Base-by-base conservation (phyloP, 2,888 invertebrate species). In the Philhelius pedissequus region DNA sequence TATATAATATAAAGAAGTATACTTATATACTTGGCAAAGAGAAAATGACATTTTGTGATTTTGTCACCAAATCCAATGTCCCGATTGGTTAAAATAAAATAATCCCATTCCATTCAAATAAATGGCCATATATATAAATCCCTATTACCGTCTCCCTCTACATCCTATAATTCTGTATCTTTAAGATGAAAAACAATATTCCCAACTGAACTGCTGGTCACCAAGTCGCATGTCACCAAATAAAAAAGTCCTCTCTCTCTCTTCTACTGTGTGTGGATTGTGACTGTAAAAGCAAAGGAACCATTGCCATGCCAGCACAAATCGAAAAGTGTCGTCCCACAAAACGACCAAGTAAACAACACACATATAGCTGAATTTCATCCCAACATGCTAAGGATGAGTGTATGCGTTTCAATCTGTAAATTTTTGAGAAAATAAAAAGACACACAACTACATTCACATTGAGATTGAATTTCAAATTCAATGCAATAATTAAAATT, bases 131-230 rank as follows among this genome's bases (percentile, higher is more conserved):
- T 15, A 25, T 11, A 15, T 13, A 52, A 18, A 62, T 18, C 9
- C 20, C 20, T 78, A 78, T 35, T 35, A 18, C 80, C 66, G 13
- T 84, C 84, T 84, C 84, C 54, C 71, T 84, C 84, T 79, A 74
- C 70, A 45, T 27, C 64, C 74, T 70, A 15, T 56, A 35, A 35
- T 48, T 50, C 40, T 70, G 48, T 50, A 64, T 76, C 60, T 73
- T 73, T 71, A 73, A 11, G 69, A 70, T 56, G 69, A 69, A 74
- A 68, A 64, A 75, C 79, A 75, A 71, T 84, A 87, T 87, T 87
- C 87, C 87, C 86, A 87, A 86, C 87, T n/a, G n/a, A n/a, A n/a
- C n/a, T n/a, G n/a, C n/a, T 86, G 87, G 87, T 87, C 87, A 87
- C 87, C 87, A 86, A 87, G 87, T 87, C 87, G 87, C 87, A 87